Conservation (phyloP, 2,888 invertebrate species). For the Pammene fasciana region DNA sequence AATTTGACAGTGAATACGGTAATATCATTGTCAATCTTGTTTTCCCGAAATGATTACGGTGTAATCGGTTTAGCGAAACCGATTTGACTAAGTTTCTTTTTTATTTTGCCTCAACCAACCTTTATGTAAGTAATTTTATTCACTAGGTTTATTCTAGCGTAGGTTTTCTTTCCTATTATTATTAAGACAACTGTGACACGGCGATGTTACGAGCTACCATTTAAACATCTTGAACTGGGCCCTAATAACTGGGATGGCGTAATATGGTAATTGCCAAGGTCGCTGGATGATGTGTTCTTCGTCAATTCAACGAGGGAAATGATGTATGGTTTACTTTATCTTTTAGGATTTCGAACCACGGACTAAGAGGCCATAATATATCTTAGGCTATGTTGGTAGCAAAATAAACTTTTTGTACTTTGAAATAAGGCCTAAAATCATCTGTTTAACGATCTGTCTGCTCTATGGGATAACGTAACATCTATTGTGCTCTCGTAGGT, state of each 20-base stretch:
- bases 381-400: not conserved
- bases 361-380: not conserved
- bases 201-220: not conserved
- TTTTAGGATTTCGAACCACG: constrained; percentile 2
- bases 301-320: constrained; percentile 28
- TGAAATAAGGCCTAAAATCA: not conserved
- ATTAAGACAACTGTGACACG: too few species aligned
- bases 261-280: constrained; percentile 38
- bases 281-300: constrained; percentile 30
- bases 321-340: constrained; percentile 18
- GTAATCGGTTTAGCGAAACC: not conserved
- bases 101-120: too few species aligned
- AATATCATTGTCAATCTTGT: too few species aligned
- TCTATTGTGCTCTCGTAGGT: constrained; percentile 19
- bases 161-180: too few species aligned
- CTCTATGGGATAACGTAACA: constrained; percentile 24
- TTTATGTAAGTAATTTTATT: too few species aligned
- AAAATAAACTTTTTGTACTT: not conserved
- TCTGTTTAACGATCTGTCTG: not conserved
- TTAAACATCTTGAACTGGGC: not conserved
- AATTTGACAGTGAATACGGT: too few species aligned
- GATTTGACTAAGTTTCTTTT: too few species aligned
- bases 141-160: too few species aligned
- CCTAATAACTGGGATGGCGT: constrained; percentile 27
- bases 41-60: too few species aligned